A percentile compares a stretch with the other conserved stretches of the same genome.
phyloP scores from a whole-genome alignment of 2,113 vertebrate species.

The Erinaceus europaeus region DNA sequence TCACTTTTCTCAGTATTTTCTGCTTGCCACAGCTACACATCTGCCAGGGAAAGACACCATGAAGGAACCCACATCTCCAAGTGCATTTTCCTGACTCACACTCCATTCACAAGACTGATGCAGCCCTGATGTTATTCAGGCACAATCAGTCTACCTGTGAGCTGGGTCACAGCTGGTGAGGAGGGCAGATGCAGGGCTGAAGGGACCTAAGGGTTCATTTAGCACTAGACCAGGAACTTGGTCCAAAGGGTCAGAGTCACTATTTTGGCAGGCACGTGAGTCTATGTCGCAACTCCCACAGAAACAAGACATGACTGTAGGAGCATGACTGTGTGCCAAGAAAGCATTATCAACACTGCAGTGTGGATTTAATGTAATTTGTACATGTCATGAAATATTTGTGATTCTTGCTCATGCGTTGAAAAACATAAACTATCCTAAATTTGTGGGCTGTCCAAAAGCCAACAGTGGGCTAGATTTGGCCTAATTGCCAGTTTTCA shows the following conservation, averaged over 20 bases:
- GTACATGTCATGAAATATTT: not conserved
- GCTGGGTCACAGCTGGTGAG: not conserved
- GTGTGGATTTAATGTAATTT: not conserved
- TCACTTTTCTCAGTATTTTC: not conserved
- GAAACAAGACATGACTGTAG: not conserved
- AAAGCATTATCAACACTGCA: not conserved
- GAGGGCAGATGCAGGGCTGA: not conserved
- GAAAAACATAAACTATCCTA: constrained; percentile 14
- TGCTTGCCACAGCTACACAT: not conserved
- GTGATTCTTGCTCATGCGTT: not conserved
- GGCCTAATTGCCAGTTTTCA: not conserved
- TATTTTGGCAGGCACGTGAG: not conserved
- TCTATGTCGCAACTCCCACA: not conserved
- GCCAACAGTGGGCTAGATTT: not conserved
- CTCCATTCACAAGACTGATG: not conserved
- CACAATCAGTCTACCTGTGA: not conserved
- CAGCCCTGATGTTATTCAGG: not conserved
- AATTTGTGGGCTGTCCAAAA: too few relatives aligned
- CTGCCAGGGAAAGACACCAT: not conserved
- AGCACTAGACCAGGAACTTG: not conserved
- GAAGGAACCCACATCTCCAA: not conserved
- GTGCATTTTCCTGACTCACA: not conserved
- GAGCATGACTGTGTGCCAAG: not conserved
- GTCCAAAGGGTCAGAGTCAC: not conserved
- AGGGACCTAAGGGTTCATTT: not conserved